A percentile compares a stretch with the other conserved stretches of the same genome.
phyloP scores from a whole-genome alignment of 1,140 invertebrate species.

The silkworm (Bombyx mori) region DNA sequence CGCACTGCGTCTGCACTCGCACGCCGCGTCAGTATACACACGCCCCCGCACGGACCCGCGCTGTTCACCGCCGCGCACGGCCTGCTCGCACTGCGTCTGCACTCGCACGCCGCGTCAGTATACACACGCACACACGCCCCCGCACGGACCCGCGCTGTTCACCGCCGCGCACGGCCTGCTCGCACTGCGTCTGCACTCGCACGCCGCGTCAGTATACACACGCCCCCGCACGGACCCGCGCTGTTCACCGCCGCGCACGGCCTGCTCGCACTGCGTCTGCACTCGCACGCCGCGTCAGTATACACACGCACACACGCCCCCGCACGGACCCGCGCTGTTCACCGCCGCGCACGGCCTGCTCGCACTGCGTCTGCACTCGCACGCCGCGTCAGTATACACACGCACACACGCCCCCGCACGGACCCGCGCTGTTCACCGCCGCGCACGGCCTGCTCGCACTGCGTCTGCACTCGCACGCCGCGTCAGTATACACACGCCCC shows the following conservation, averaged over 20 bases:
- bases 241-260: constrained; percentile 76
- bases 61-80: constrained; percentile 76
- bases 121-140: constrained; percentile 28
- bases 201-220: background rate
- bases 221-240: constrained; percentile 69
- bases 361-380: constrained; percentile 36
- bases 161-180: constrained; percentile 76
- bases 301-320: constrained; percentile 28
- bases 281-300: background rate
- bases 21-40: background rate
- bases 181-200: constrained; percentile 36
- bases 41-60: constrained; percentile 69
- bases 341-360: constrained; percentile 76
- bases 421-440: constrained; percentile 75
- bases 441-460: constrained; percentile 74
- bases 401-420: constrained; percentile 60
- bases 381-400: background rate
- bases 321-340: constrained; percentile 73
- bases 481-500: constrained; percentile 19
- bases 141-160: constrained; percentile 73
- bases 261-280: constrained; percentile 65
- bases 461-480: constrained; percentile 18
- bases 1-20: constrained; percentile 36
- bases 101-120: background rate
- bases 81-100: constrained; percentile 65